phyloP scores from a whole-genome alignment of 2,888 invertebrate species.

The Hecatera dysodea region DNA sequence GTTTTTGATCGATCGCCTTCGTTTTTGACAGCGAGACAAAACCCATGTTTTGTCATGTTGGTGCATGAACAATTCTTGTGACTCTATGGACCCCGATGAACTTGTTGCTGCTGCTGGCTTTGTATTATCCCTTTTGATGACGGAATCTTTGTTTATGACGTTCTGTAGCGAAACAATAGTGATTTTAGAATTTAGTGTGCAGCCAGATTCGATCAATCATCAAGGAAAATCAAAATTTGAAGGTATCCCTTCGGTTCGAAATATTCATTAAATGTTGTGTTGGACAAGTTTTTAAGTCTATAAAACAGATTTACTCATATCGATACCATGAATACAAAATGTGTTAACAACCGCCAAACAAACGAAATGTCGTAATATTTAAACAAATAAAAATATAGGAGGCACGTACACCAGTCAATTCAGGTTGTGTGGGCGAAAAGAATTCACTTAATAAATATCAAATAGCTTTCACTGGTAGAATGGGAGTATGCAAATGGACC shows the following conservation, averaged over 20 bases:
- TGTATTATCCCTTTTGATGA: constrained; percentile 58
- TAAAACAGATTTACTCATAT: constrained; percentile 17
- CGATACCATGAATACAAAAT: constrained; percentile 27
- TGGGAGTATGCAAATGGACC: constrained; percentile 61
- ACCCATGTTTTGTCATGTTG: constrained; percentile 59
- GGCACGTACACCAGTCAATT: constrained; percentile 28
- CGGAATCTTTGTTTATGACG: constrained; percentile 57
- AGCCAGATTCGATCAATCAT: constrained; percentile 57
- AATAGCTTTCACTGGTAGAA: constrained; percentile 60
- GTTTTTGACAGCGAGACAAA: constrained; percentile 63
- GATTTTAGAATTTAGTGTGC: constrained; percentile 2
- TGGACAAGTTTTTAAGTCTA: not conserved
- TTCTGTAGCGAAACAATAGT: constrained; percentile 51
- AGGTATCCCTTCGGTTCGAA: not conserved
- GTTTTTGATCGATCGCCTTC: constrained; percentile 79
- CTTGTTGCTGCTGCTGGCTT: constrained; percentile 47
- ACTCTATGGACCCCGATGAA: constrained; percentile 49
- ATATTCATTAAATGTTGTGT: constrained; percentile 5
- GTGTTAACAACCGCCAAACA: constrained; percentile 8
- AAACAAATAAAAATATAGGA: constrained; percentile 39
- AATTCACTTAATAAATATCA: constrained; percentile 59
- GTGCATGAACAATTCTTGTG: constrained; percentile 50
- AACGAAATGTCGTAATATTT: constrained; percentile 36
- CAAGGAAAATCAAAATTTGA: not conserved
- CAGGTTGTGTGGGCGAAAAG: constrained; percentile 55